Conservation (phyloP, 2,113 vertebrate species). For the Grallaria varia region DNA sequence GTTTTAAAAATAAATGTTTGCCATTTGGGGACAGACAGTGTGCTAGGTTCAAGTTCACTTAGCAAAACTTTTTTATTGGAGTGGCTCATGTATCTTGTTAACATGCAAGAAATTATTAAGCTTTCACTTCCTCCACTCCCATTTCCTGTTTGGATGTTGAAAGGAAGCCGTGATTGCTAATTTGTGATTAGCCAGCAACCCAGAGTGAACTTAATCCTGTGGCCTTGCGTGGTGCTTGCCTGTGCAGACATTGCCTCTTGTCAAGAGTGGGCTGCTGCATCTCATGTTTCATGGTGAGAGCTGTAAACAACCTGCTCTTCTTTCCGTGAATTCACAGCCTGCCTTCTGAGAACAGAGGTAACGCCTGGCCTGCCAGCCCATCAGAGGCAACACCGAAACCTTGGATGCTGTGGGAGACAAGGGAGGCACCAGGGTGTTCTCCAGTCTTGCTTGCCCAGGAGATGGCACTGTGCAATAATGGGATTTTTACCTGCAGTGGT, state of each 20-base stretch:
- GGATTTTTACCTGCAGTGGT: not conserved
- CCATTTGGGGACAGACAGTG: not conserved
- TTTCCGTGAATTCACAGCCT: not conserved
- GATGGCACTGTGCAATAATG: slow-evolving; percentile 68
- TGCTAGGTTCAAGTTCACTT: not conserved
- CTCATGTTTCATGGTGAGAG: not conserved
- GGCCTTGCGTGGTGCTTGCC: not conserved
- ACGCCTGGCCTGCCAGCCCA: not conserved
- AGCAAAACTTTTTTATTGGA: not conserved
- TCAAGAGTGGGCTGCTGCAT: not conserved
- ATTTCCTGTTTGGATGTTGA: slow-evolving; percentile 61
- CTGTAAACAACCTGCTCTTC: not conserved
- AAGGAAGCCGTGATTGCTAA: slow-evolving; percentile 33
- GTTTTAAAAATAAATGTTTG: not conserved
- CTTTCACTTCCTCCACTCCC: slow-evolving; percentile 56
- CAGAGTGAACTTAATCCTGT: not conserved
- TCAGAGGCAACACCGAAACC: accelerated
- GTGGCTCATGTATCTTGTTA: not conserved
- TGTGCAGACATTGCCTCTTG: not conserved
- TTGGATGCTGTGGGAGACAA: not conserved
- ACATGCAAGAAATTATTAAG: slow-evolving; percentile 38
- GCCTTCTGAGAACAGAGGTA: not conserved
- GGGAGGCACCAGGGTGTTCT: accelerated
- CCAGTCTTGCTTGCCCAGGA: slow-evolving; percentile 55
- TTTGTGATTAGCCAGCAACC: slow-evolving; percentile 28